These are phyloP conservation scores for Campoletis raptor DNA, from an alignment of 2,888 invertebrate species.

Conservation along the genomic window DNA sequence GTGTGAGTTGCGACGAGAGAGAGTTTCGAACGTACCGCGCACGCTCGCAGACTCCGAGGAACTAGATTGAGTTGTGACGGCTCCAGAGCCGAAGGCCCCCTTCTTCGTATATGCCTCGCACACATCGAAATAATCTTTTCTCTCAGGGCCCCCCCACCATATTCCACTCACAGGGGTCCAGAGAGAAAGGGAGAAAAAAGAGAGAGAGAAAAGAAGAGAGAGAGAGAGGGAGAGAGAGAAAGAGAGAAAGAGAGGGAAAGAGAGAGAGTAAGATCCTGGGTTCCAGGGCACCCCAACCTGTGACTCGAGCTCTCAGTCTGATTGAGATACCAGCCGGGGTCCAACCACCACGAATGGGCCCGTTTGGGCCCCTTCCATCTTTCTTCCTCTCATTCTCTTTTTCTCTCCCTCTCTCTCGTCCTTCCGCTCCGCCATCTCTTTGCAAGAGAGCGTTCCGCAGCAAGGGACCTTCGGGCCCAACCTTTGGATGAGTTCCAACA, in stretches of 20 bases:
- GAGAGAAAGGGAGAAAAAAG: slow-evolving; percentile 66
- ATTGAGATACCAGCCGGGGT: slow-evolving; percentile 83
- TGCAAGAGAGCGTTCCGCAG: slow-evolving; percentile 25
- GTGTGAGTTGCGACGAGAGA: not conserved
- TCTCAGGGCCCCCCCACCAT: slow-evolving; percentile 68
- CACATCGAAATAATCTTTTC: slow-evolving; percentile 46
- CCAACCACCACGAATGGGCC: slow-evolving; percentile 68
- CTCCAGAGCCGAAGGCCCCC: slow-evolving; percentile 78
- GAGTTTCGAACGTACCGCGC: slow-evolving; percentile 65
- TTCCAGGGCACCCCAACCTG: slow-evolving; percentile 82
- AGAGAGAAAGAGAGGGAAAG: not conserved
- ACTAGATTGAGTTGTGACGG: slow-evolving; percentile 85
- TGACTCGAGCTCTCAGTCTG: slow-evolving; percentile 78
- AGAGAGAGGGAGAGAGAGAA: not conserved
- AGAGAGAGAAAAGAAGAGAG: slow-evolving; percentile 54
- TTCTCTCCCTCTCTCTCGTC: slow-evolving; percentile 9
- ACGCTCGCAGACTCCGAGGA: slow-evolving; percentile 80
- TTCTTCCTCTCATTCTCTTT: slow-evolving; percentile 38
- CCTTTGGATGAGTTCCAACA: slow-evolving; percentile 59
- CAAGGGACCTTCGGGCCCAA: slow-evolving; percentile 48
- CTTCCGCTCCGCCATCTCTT: slow-evolving; percentile 45
- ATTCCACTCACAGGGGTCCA: slow-evolving; percentile 78
- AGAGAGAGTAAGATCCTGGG: slow-evolving; percentile 66
- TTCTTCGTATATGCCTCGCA: slow-evolving; percentile 42
- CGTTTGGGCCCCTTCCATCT: slow-evolving; percentile 59